Evolutionary conservation across 2,797 vertebrate species (phyloP).

Genomic region (Naso thynnoides): DNA sequence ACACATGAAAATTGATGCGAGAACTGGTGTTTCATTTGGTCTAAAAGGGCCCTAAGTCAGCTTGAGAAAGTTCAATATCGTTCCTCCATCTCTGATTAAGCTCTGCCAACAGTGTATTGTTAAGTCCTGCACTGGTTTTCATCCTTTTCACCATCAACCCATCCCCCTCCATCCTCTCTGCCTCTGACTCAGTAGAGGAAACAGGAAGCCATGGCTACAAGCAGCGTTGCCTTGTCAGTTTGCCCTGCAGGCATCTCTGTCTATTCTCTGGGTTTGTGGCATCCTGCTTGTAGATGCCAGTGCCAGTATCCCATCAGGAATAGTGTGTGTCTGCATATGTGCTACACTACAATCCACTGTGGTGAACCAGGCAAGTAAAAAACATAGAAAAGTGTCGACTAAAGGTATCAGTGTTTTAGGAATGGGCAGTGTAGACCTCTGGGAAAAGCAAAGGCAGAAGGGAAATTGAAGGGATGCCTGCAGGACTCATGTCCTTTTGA

Average conservation of each 20-base stretch:
- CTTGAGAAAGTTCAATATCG: slow-evolving; percentile 13
- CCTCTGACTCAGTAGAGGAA: slow-evolving; percentile 35
- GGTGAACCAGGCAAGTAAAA: slow-evolving; percentile 12
- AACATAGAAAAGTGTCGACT: neutral
- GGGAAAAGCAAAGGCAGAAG: too few relatives aligned
- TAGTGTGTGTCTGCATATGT: neutral
- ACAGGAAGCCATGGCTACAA: slow-evolving; percentile 53
- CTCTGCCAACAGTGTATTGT: slow-evolving; percentile 6
- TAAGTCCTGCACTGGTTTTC: slow-evolving; percentile 16
- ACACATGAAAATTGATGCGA: too few relatives aligned
- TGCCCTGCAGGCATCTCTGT: slow-evolving; percentile 29
- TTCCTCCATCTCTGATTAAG: neutral
- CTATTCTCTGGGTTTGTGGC: slow-evolving; percentile 23
- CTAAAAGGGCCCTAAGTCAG: too few relatives aligned
- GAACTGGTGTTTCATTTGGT: too few relatives aligned
- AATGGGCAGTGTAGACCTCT: slow-evolving; percentile 11
- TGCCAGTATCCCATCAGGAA: slow-evolving; percentile 3
- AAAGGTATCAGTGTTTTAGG: slow-evolving; percentile 1
- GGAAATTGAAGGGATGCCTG: slow-evolving; percentile 42
- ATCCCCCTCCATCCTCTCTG: neutral
- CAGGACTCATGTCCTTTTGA: slow-evolving; percentile 47
- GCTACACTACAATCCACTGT: slow-evolving; percentile 12
- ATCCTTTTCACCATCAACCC: slow-evolving; percentile 15
- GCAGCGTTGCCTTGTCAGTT: slow-evolving; percentile 25
- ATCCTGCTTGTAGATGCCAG: slow-evolving; percentile 1